These are phyloP conservation scores for Pristis pectinata DNA, from an alignment of 2,797 vertebrate species.

Conservation along the genomic window DNA sequence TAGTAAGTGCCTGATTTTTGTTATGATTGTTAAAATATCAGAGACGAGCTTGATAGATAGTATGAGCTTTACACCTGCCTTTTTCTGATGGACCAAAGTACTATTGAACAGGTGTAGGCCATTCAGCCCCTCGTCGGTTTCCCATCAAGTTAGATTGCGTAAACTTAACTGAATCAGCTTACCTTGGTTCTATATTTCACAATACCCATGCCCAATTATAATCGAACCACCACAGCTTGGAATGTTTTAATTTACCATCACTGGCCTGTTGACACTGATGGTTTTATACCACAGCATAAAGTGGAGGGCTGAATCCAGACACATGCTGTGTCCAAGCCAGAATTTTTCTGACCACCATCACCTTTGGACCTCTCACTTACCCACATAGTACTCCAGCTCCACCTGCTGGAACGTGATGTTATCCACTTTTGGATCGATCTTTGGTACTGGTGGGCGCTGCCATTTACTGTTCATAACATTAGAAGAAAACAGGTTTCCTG, in stretches of 20 bases:
- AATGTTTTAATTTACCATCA: neutral
- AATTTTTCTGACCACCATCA: neutral
- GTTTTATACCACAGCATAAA: neutral
- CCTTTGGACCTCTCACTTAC: conserved; percentile 52
- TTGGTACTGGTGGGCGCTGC: conserved; percentile 60
- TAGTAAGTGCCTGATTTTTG: no score
- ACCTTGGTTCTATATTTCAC: neutral
- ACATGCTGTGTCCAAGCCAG: neutral
- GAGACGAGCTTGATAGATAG: neutral
- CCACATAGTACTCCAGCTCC: conserved; percentile 82
- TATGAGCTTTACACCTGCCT: neutral
- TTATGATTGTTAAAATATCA: neutral
- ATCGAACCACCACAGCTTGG: neutral
- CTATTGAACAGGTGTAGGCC: neutral
- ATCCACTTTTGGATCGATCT: conserved; percentile 57
- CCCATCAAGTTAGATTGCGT: neutral
- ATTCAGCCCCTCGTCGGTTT: neutral
- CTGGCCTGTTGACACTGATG: neutral
- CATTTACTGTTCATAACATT: conserved; percentile 67
- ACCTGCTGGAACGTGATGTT: conserved; percentile 79
- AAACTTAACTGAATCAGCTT: no score
- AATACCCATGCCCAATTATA: neutral
- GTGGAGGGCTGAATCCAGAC: neutral
- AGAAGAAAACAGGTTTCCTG: conserved; percentile 67
- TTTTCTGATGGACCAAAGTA: neutral